Percentiles rank a stretch among this genome's conserved stretches.
Conservation (phyloP, 2,113 vertebrate genomes). For the Grallaria varia region DNA sequence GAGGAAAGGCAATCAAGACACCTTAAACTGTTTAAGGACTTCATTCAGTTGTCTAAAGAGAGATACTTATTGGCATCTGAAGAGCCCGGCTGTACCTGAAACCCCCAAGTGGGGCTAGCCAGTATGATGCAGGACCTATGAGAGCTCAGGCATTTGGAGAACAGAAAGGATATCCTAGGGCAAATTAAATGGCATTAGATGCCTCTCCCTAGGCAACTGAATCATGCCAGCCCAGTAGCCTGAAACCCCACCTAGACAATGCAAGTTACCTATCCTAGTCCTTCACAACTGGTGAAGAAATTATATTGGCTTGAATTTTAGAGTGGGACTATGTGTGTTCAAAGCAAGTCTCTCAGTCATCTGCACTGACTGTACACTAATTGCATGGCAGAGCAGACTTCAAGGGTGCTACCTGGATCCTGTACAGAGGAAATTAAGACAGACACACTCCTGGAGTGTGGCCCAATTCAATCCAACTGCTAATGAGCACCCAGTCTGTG, state of each 20-base stretch:
- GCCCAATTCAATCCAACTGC: background rate
- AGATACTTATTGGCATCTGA: background rate
- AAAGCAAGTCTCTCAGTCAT: background rate
- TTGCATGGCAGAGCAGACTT: background rate
- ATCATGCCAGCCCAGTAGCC: background rate
- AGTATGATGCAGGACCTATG: background rate
- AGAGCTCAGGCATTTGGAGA: background rate
- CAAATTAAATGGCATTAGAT: background rate
- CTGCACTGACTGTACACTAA: background rate
- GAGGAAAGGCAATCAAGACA: background rate
- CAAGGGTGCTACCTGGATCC: background rate
- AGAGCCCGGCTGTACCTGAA: background rate
- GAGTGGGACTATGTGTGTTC: background rate
- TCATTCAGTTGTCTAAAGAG: background rate
- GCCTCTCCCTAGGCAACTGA: background rate
- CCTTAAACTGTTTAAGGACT: background rate
- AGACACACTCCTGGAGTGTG: background rate
- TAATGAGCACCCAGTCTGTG: background rate
- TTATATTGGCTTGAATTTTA: background rate
- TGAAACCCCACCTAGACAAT: background rate
- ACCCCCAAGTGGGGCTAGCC: background rate
- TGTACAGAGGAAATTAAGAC: background rate
- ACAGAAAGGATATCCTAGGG: background rate
- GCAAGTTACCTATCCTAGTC: background rate
- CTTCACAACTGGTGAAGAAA: rapidly evolving